Evolutionary conservation across 2,797 vertebrate species (phyloP), one percentile per base, ranked within the genome.

Genomic region (Geotrypetes seraphini): DNA sequence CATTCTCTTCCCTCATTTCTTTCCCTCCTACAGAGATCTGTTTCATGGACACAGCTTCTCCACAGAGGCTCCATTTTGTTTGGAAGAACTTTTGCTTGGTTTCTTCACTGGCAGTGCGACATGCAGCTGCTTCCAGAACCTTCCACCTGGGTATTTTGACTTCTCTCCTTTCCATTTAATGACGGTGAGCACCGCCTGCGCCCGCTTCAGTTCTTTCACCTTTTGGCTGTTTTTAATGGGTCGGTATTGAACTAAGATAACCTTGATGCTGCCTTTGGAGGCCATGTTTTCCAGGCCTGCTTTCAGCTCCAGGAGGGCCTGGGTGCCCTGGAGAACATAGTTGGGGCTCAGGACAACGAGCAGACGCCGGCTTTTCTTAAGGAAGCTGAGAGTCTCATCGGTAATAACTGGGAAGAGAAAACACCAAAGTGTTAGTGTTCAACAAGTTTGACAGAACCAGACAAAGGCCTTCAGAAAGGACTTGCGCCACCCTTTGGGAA

Each of bases 251-350:
- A 97, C 74, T 75, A 98, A 85, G 73, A 97, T 87, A 52, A 98
- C 87, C 60, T 78, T 75, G 63, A 96, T 87, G 74, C 69, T 86
- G 9, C 90, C 90, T 3, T 71, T 81, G 31, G 71, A 78, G n/a
- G 85, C 86, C 90, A 98, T 91, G 70, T 71, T 76, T 58, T 91
- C 84, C 52, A 96, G 66, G 16, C 95, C 93, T 3, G 90, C 93
- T 70, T 91, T 91, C 39, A 97, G 84, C 84, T 98, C 95, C 78
- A 98, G 82, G 56, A 97, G 81, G 13, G 91, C 86, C 76, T 96
- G 93, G 29, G 91, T 92, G 37, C 92, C 95, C 64, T 67, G 83
- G 5, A 81, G 70, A 34, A 85, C 74, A 49, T 95, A 95, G 61
- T 82, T 84, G 2, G 90, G 88, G 46, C 95, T 92, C 53, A 96